Evolutionary conservation across 1,140 invertebrate species (phyloP), one percentile per base, ranked within the genome.

Genomic region (Pinna nobilis): DNA sequence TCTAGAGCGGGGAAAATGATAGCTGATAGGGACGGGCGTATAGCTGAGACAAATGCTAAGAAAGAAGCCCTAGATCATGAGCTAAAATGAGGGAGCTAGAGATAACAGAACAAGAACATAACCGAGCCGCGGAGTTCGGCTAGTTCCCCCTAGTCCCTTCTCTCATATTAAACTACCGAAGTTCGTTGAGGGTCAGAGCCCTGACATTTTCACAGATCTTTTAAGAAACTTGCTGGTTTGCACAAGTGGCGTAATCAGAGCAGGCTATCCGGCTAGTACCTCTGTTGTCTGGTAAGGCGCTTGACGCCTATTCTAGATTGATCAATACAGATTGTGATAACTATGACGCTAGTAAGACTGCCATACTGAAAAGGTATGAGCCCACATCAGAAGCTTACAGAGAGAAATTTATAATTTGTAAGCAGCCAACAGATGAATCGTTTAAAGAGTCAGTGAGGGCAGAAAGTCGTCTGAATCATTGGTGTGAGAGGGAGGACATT

Each of bases 331-430:
- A 60, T 23, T 23, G 66, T 47, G 55, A n/a, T 11, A 69, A 35
- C 28, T 69, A 59, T 47, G 39, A 69, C 25, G 41, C 15, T 25
- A 69, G 57, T 13, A 59, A 69, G 35, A 39, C 37, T 20, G 55
- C 66, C 32, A 35, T 69, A 9, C 30, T 59, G 28, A 69, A 69
- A 49, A 59, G 66, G 55, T 69, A 69, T 47, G 55, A 69, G 9
- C 23, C 59, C 0, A 69, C 66, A 1, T 37, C 66, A 39, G 66
- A 69, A 23, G 66, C 55, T 5, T 69, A 69, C 9, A 44, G 66
- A 4, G 53, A 60, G 13, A 69, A 59, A 23, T 69, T 59, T 33
- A 6, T 37, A n/a, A 6, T 15, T 11, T 55, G 51, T 32, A 28
- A n/a, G n/a, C n/a, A n/a, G n/a, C n/a, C n/a, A n/a, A n/a, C n/a